Base-by-base conservation (phyloP, 2,888 invertebrate species). In the Thumatha senex region DNA sequence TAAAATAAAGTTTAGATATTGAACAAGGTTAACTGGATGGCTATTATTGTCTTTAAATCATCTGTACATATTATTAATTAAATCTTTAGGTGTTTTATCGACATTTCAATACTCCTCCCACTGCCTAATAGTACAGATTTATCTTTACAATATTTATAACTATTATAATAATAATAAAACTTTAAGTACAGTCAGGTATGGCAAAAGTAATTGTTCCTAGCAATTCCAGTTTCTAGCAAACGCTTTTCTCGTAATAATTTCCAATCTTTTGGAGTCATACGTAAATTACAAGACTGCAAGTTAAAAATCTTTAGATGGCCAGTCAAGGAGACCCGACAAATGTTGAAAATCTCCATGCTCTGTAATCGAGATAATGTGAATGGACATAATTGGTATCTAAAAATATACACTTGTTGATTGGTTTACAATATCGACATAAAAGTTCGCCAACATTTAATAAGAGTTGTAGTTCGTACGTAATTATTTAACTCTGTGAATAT, bases 81-180 rank as follows among this genome's bases (percentile, higher is more conserved):
- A n/a, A 24, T 24, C 18, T 24, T 2, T 24, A 24, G 2, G 18
- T 24, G 18, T 24, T 24, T n/a, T 13, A 24, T 7, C 24, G 48
- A 38, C 11, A 40, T 31, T 43, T 18, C 13, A 13, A 56, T 47
- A 46, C 46, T 52, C 48, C 53, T 43, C 46, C 58, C 46, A 40
- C 44, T 52, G 40, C 39, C 33, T 14, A 42, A 47, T 38, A 48
- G 52, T 46, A 34, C 30, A 12, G 24, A 15, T 7, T 18, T 36
- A 24, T 39, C 9, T 40, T 34, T 13, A 13, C 39, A 40, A 24
- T 46, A 48, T 43, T 33, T 63, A 50, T 70, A 72, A 73, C 71
- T 72, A 66, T 61, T 55, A 67, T 52, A 67, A 72, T 70, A 67
- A 72, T 67, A 68, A 56, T 75, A 66, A 73, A 72, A 29, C 35